These are phyloP conservation scores for Cuniculus paca DNA, from an alignment of 2,797 vertebrate genomes.

Conservation along the genomic window DNA sequence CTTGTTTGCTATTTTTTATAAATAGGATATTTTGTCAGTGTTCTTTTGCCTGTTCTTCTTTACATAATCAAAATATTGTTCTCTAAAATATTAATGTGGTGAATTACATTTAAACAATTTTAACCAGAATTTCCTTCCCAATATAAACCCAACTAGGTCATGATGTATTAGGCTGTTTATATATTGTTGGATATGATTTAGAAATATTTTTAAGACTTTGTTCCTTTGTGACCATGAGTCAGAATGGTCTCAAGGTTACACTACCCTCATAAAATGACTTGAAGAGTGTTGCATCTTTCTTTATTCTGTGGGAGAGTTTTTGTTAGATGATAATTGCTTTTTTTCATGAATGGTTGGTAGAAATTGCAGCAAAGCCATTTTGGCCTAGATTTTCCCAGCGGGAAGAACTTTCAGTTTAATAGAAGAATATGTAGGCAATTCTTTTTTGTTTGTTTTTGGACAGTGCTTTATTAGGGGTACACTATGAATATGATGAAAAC, in stretches of 20 bases:
- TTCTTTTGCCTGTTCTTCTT: constrained; percentile 14
- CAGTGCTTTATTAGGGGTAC: neutral
- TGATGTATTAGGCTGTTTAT: constrained; percentile 60
- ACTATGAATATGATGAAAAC: neutral
- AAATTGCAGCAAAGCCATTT: constrained; percentile 50
- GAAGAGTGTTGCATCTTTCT: neutral
- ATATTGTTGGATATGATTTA: constrained; percentile 50
- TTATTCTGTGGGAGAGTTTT: constrained; percentile 17
- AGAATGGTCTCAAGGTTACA: constrained; percentile 55
- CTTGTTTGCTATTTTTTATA: neutral
- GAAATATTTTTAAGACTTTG: constrained; percentile 21
- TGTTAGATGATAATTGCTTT: constrained; percentile 33
- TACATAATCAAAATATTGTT: constrained; percentile 61
- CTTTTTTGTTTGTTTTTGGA: constrained; percentile 41
- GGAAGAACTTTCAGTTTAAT: constrained; percentile 41
- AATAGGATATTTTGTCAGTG: constrained; percentile 16
- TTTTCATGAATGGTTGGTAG: constrained; percentile 39
- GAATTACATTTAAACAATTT: constrained; percentile 40
- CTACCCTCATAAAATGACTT: constrained; percentile 51
- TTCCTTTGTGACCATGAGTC: constrained; percentile 36
- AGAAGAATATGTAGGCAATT: constrained; percentile 5
- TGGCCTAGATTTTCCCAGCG: constrained; percentile 38
- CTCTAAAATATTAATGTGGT: constrained; percentile 65
- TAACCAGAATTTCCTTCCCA: constrained; percentile 55
- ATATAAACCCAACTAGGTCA: constrained; percentile 56